Evolutionary conservation across 2,113 vertebrate species (phyloP), one percentile per base, ranked within the genome.

Genomic region (Spea bombifrons): DNA sequence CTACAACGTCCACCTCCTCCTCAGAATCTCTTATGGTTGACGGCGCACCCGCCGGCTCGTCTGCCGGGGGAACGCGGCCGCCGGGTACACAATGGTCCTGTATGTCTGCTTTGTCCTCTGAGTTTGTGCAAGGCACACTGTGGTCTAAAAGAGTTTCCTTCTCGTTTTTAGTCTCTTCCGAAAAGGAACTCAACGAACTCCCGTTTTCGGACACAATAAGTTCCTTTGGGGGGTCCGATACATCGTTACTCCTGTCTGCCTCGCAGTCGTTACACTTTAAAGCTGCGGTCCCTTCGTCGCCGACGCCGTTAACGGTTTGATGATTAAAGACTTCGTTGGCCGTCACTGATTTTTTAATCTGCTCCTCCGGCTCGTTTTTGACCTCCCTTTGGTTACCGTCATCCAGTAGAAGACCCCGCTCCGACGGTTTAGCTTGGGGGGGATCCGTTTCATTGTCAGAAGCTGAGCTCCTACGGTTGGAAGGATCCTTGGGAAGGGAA

Each of bases 71-170:
- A 74, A 83, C 75, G 68, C 7, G 85, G 72, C 92, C 91, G 83
- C 83, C 86, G 75, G 91, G 86, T 81, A 87, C 86, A 83, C 90
- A 88, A 86, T 90, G 90, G 87, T 91, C 91, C 88, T 90, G 90
- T 83, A 88, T 87, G 75, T 93, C 91, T 83, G 90, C 87, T 90
- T 92, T 94, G 89, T 90, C 93, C 83, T 92, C 88, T 86, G 91
- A 94, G 90, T 93, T 91, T 91, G 90, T 95, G 96, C 94, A 98
- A 98, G 96, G 97, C 97, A 99, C 97, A 83, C 92, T 86, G 86
- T 94, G 93, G 91, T 96, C 93, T 83, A 95, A 87, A 84, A 88
- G 88, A 73, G 86, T 88, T 84, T 90, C 92, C 50, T 87, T 90
- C 87, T 95, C 94, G 87, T 90, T 93, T n/a, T 93, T 95, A 81